Conservation (phyloP, 2,888 invertebrate genomes). For the Lasioglossum villosulum region DNA sequence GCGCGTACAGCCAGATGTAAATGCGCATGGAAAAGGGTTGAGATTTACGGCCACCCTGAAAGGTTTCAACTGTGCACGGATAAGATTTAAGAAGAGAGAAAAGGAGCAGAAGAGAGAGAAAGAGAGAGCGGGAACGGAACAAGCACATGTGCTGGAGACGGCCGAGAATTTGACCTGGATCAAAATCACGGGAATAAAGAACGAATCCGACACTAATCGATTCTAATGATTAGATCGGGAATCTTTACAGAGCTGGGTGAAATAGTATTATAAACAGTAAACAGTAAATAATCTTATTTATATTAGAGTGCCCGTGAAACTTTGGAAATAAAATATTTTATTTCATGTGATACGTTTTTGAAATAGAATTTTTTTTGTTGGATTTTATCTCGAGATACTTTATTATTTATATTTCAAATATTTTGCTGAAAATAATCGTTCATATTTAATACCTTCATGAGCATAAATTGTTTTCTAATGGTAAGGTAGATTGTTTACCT, state of each 20-base stretch:
- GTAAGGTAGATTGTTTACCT: too few relatives aligned
- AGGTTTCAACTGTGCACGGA: slow-evolving; percentile 40
- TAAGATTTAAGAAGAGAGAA: slow-evolving; percentile 41
- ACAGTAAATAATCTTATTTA: neutral
- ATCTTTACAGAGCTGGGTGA: neutral
- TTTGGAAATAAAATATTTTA: neutral
- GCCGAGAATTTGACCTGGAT: slow-evolving; percentile 33
- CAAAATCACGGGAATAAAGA: slow-evolving; percentile 15
- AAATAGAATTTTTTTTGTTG: too few relatives aligned
- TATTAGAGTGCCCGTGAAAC: neutral
- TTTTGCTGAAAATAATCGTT: too few relatives aligned
- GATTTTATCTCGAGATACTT: too few relatives aligned
- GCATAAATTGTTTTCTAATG: too few relatives aligned
- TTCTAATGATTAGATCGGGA: neutral
- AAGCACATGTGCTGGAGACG: neutral
- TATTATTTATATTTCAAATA: too few relatives aligned
- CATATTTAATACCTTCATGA: too few relatives aligned
- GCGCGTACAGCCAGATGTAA: slow-evolving; percentile 53
- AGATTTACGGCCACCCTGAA: slow-evolving; percentile 61
- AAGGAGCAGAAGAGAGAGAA: neutral
- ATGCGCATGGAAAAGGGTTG: slow-evolving; percentile 57
- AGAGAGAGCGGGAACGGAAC: neutral
- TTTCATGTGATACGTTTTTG: neutral
- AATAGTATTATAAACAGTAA: neutral
- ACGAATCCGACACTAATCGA: slow-evolving; percentile 2